Evolutionary conservation across 2,888 invertebrate species (phyloP).

Genomic region (Synergus gifuensis): DNA sequence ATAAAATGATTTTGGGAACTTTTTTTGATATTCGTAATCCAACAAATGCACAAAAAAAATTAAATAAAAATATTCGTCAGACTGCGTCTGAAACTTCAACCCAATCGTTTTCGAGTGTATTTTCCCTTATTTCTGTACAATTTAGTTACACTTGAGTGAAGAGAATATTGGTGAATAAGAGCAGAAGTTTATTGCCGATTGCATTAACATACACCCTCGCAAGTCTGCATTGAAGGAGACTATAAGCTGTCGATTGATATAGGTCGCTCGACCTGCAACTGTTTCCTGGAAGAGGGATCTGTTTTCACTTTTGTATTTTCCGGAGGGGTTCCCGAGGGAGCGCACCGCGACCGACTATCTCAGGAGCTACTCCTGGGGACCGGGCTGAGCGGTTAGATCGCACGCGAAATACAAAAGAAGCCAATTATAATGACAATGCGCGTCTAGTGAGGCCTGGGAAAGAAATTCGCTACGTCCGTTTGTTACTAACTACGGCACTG

Average conservation of each 20-base stretch:
- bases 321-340: slow-evolving; percentile 72
- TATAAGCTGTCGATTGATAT: slow-evolving; percentile 39
- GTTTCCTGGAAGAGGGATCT: slow-evolving; percentile 61
- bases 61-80: too few relatives aligned
- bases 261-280: slow-evolving; percentile 59
- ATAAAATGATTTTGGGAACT: too few relatives aligned
- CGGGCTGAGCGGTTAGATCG: slow-evolving; percentile 69
- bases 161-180: slow-evolving; percentile 21
- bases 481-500: slow-evolving; percentile 64
- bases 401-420: slow-evolving; percentile 74
- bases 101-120: neutral
- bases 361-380: slow-evolving; percentile 62
- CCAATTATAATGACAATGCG: slow-evolving; percentile 77
- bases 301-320: slow-evolving; percentile 71
- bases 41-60: too few relatives aligned
- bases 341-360: slow-evolving; percentile 63
- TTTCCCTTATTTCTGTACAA: neutral
- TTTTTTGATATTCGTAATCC: too few relatives aligned
- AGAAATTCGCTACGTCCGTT: slow-evolving; percentile 73
- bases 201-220: slow-evolving; percentile 39
- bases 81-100: too few relatives aligned
- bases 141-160: slow-evolving; percentile 24
- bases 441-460: slow-evolving; percentile 72
- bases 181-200: neutral
- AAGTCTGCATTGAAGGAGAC: slow-evolving; percentile 14